Percentiles rank a stretch among this genome's conserved stretches.
Conservation (phyloP, 1,140 invertebrate species). For the Eurosta solidaginis region DNA sequence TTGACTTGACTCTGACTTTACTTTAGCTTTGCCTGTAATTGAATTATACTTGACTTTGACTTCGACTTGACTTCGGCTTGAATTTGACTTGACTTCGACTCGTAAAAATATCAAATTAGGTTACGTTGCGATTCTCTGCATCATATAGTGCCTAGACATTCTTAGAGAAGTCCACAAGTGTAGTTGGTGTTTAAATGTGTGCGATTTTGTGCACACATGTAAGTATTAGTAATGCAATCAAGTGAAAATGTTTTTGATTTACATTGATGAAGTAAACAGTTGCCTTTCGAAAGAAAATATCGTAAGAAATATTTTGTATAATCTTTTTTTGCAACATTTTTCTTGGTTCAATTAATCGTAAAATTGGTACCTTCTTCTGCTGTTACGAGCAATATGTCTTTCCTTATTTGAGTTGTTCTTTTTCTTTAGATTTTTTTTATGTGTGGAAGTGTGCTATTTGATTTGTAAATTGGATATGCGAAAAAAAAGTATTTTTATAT, state of each 20-base stretch:
- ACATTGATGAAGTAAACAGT: slow-evolving; percentile 22
- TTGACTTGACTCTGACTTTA: too few relatives aligned
- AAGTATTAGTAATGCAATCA: slow-evolving; percentile 16
- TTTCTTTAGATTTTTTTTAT: background rate
- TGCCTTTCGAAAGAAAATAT: background rate
- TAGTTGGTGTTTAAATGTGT: background rate
- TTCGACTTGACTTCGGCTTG: too few relatives aligned
- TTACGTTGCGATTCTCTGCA: too few relatives aligned
- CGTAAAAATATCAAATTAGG: too few relatives aligned
- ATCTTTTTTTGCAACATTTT: background rate
- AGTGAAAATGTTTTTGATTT: slow-evolving; percentile 26
- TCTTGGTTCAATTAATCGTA: slow-evolving; percentile 24
- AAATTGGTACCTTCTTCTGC: slow-evolving; percentile 10
- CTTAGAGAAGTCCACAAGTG: too few relatives aligned
- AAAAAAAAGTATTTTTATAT: too few relatives aligned
- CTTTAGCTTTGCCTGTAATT: too few relatives aligned
- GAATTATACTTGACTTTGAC: too few relatives aligned
- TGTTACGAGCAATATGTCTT: background rate
- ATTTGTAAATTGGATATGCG: background rate
- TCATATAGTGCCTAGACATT: too few relatives aligned
- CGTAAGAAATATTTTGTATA: background rate
- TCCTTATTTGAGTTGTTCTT: background rate
- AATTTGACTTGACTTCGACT: too few relatives aligned
- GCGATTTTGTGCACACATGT: background rate
- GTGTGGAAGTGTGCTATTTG: background rate